These are phyloP conservation scores for Halcyon badia DNA, from an alignment of 2,797 vertebrate genomes.

Conservation along the genomic window DNA sequence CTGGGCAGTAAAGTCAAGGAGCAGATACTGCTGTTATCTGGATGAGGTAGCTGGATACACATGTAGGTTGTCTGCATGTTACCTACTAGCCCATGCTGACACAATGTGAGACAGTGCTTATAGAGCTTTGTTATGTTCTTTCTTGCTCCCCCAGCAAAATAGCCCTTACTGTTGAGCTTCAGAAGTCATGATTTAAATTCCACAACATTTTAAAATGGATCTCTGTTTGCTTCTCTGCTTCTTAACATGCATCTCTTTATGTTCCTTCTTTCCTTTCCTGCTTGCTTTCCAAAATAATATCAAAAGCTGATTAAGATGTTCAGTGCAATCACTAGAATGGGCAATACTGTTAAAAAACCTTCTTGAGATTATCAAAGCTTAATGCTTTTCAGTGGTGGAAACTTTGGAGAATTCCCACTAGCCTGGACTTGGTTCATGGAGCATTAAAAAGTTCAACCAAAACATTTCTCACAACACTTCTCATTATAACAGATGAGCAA, in stretches of 20 bases:
- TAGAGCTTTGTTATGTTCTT: not conserved
- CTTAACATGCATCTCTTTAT: not conserved
- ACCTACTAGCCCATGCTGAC: not conserved
- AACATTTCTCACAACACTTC: not conserved
- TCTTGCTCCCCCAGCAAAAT: not conserved
- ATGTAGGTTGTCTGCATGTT: not conserved
- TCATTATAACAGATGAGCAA: not conserved
- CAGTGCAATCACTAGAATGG: not conserved
- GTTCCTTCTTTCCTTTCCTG: not conserved
- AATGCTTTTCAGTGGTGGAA: not conserved
- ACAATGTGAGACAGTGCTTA: not conserved
- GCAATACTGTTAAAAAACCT: not conserved
- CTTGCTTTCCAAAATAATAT: not conserved
- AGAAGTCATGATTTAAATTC: not conserved
- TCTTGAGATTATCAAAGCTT: not conserved
- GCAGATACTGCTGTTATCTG: not conserved
- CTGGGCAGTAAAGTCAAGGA: not conserved
- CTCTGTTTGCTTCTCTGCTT: not conserved
- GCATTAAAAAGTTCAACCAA: not conserved
- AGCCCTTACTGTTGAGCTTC: not conserved
- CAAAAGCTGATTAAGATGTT: not conserved
- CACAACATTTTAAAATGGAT: rapidly evolving
- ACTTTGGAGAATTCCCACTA: not conserved
- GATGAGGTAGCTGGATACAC: not conserved
- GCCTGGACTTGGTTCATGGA: not conserved